Evolutionary conservation across 1,140 invertebrate genomes (phyloP).

Genomic region (Samia ricini): DNA sequence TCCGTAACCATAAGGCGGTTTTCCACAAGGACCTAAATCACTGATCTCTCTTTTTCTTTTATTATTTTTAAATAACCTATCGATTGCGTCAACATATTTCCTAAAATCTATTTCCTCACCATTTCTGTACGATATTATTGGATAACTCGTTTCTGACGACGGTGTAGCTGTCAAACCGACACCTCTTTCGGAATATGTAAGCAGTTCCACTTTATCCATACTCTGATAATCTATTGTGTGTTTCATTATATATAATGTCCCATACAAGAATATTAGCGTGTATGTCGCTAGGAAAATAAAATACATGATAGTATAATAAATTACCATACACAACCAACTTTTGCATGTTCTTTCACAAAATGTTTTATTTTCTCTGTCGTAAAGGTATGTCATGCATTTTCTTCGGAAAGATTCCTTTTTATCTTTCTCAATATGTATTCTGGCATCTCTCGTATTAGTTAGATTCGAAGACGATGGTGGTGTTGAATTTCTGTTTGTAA

Average conservation of each 20-base stretch:
- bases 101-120: conserved; percentile 36
- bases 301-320: conserved; percentile 59
- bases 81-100: conserved; percentile 49
- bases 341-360: conserved; percentile 44
- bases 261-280: conserved; percentile 49
- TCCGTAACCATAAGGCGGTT: conserved; percentile 58
- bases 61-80: conserved; percentile 32
- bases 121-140: conserved; percentile 54
- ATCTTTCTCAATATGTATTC: not conserved
- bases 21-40: conserved; percentile 52
- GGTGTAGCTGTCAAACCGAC: conserved; percentile 58
- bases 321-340: conserved; percentile 47
- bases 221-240: conserved; percentile 24
- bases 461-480: conserved; percentile 4
- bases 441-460: conserved; percentile 3
- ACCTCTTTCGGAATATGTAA: conserved; percentile 41
- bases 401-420: conserved; percentile 12
- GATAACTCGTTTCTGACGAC: conserved; percentile 36
- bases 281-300: conserved; percentile 52
- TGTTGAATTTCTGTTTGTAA: not conserved
- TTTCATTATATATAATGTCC: conserved; percentile 40
- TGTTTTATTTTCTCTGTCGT: conserved; percentile 42
- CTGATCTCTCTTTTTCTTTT: conserved; percentile 31
- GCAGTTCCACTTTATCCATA: conserved; percentile 32
- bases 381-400: conserved; percentile 33